These are phyloP conservation scores for Listrodromus nycthemerus DNA, from an alignment of 2,888 invertebrate species.

Conservation along the genomic window DNA sequence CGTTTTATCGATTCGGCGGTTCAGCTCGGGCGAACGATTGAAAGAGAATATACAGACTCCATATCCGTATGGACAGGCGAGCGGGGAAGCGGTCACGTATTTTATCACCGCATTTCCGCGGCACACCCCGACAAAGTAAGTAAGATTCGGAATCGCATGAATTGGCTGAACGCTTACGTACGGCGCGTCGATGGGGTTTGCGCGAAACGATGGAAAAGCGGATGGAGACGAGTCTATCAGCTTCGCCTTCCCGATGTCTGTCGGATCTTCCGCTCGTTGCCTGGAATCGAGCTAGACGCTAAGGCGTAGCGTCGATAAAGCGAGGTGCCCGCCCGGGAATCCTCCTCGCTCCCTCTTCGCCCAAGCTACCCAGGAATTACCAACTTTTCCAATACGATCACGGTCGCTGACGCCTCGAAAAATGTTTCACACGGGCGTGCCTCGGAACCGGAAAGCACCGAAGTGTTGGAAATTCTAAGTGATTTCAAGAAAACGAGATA, in stretches of 20 bases:
- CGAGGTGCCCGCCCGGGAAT: conserved; percentile 18
- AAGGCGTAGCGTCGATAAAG: conserved; percentile 39
- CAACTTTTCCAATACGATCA: conserved; percentile 59
- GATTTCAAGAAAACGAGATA: conserved; percentile 33
- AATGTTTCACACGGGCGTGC: conserved; percentile 17
- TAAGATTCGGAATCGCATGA: conserved; percentile 51
- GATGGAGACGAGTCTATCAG: conserved; percentile 57
- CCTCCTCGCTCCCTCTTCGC: conserved; percentile 20
- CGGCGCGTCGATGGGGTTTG: conserved; percentile 5
- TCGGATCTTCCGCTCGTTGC: conserved; percentile 55
- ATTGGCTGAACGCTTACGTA: conserved; percentile 43
- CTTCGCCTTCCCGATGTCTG: conserved; percentile 49
- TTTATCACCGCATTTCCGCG: conserved; percentile 54
- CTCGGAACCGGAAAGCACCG: neutral
- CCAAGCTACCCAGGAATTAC: conserved; percentile 36
- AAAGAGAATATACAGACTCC: neutral
- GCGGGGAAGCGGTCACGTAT: conserved; percentile 53
- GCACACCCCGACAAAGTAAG: conserved; percentile 35
- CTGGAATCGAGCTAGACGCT: conserved; percentile 39
- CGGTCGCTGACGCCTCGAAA: conserved; percentile 24
- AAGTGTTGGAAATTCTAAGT: conserved; percentile 38
- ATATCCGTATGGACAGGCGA: conserved; percentile 24
- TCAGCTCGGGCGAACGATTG: neutral
- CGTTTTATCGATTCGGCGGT: conserved; percentile 26
- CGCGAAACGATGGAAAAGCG: conserved; percentile 37